A percentile compares a stretch with the other conserved stretches of the same genome.
Conservation (phyloP, 1,140 invertebrate genomes). For the Chironomus tepperi region DNA sequence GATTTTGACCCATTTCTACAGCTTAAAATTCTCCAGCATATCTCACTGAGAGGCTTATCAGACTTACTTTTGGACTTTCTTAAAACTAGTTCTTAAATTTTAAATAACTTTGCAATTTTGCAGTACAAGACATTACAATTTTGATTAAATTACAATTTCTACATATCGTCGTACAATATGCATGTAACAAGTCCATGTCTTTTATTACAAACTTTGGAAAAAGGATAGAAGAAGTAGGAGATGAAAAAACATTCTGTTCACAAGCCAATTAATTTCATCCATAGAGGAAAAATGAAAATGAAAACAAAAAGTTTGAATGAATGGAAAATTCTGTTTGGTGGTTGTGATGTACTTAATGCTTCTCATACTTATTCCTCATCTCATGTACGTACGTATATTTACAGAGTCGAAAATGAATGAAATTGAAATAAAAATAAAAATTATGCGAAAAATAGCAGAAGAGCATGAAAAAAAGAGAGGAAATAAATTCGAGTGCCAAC, state of each 20-base stretch:
- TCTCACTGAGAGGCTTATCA: no score
- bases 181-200: no score
- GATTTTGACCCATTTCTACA: no score
- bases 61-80: no score
- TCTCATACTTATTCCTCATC: not conserved
- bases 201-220: no score
- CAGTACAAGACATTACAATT: no score
- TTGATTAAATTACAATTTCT: no score
- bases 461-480: not conserved
- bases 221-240: not conserved
- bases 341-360: slow-evolving; percentile 11
- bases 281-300: not conserved
- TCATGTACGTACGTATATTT: not conserved
- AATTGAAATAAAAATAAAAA: not conserved
- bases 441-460: not conserved
- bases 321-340: not conserved
- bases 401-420: not conserved
- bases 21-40: no score
- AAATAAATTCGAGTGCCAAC: slow-evolving; percentile 4
- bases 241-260: slow-evolving; percentile 9
- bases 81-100: no score
- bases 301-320: not conserved
- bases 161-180: no score
- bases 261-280: slow-evolving; percentile 22
- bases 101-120: no score